Conservation (phyloP, 2,888 invertebrate genomes). For the Lordiphosa andalusiaca region DNA sequence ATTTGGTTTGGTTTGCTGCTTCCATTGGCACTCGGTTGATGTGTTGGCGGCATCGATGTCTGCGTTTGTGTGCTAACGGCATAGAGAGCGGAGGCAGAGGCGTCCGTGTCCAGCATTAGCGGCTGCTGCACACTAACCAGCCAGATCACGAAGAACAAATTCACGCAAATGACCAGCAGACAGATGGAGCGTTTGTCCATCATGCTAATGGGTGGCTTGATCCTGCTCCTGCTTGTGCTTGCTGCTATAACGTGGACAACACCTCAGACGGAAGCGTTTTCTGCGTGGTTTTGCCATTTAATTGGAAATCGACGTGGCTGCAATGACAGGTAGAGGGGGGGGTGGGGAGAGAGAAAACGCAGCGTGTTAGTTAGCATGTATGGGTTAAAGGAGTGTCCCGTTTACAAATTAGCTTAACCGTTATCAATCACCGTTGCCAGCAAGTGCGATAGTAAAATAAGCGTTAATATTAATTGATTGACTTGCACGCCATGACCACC, state of each 20-base stretch:
- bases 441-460: slow-evolving; percentile 10
- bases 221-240: slow-evolving; percentile 26
- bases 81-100: slow-evolving; percentile 28
- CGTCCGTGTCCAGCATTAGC: slow-evolving; percentile 56
- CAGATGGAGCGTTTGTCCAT: slow-evolving; percentile 79
- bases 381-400: background rate
- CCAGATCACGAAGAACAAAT: slow-evolving; percentile 79
- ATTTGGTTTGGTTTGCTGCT: slow-evolving; percentile 64
- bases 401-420: slow-evolving; percentile 8
- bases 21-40: slow-evolving; percentile 47
- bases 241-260: slow-evolving; percentile 27
- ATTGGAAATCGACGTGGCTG: slow-evolving; percentile 40
- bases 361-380: slow-evolving; percentile 5
- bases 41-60: slow-evolving; percentile 15
- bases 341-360: too few species aligned
- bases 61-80: slow-evolving; percentile 14
- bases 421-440: slow-evolving; percentile 1
- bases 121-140: slow-evolving; percentile 78
- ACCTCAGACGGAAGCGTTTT: slow-evolving; percentile 64
- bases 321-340: slow-evolving; percentile 11
- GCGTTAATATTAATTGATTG: slow-evolving; percentile 33
- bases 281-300: slow-evolving; percentile 70
- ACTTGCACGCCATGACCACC: slow-evolving; percentile 3
- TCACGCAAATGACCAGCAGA: slow-evolving; percentile 77
- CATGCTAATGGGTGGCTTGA: slow-evolving; percentile 53